A percentile compares a stretch with the other conserved stretches of the same genome.
Evolutionary conservation across 1,140 invertebrate species (phyloP).

Genomic region (Calosoma granatense): DNA sequence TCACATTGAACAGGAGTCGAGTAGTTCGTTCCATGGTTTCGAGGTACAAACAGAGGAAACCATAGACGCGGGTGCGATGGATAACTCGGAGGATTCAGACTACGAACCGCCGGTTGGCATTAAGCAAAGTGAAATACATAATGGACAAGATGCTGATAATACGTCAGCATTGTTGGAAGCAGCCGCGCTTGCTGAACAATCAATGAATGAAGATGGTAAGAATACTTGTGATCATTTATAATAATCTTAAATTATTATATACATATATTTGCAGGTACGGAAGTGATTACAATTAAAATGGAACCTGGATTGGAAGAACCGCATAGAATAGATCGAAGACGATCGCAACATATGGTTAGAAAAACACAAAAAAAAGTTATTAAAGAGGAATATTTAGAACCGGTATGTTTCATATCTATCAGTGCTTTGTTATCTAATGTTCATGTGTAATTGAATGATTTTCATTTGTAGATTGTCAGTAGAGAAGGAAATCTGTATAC

Average conservation of each 20-base stretch:
- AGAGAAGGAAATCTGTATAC: slow-evolving; percentile 42
- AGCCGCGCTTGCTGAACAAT: slow-evolving; percentile 16
- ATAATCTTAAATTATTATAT: too few relatives aligned
- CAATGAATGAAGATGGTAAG: slow-evolving; percentile 9
- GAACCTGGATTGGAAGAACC: slow-evolving; percentile 18
- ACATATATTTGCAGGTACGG: not conserved
- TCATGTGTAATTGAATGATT: too few relatives aligned
- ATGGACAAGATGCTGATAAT: slow-evolving; percentile 9
- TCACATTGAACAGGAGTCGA: not conserved
- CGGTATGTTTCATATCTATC: slow-evolving; percentile 12
- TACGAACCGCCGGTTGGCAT: slow-evolving; percentile 18
- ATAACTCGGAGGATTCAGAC: slow-evolving; percentile 25
- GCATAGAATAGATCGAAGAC: slow-evolving; percentile 18
- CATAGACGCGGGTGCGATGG: slow-evolving; percentile 22
- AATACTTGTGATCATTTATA: not conserved
- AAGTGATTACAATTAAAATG: slow-evolving; percentile 21
- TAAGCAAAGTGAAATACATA: slow-evolving; percentile 1
- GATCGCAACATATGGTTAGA: slow-evolving; percentile 17
- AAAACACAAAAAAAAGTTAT: slow-evolving; percentile 11
- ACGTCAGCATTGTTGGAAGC: slow-evolving; percentile 15
- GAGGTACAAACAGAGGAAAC: slow-evolving; percentile 14
- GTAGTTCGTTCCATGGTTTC: not conserved
- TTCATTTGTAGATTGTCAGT: slow-evolving; percentile 35
- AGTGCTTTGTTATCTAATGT: not conserved
- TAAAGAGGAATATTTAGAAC: slow-evolving; percentile 14